phyloP scores from a whole-genome alignment of 1,140 invertebrate species.

The Diuraphis noxia region DNA sequence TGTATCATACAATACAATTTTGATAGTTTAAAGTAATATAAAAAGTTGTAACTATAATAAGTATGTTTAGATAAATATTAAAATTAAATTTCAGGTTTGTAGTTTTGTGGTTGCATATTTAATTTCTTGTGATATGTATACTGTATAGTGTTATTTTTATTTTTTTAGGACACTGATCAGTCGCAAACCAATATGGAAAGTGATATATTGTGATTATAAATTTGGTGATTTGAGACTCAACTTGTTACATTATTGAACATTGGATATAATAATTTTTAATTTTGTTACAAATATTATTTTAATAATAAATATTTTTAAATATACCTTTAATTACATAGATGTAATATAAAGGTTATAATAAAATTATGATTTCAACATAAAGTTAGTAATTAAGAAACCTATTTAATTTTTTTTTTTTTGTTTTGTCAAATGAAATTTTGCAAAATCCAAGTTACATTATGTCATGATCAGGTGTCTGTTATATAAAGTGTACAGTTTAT shows the following conservation, averaged over 20 bases:
- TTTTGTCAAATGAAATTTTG: conserved; percentile 19
- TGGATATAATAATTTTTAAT: conserved; percentile 43
- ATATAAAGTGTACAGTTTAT: conserved; percentile 50
- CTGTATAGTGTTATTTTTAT: background rate
- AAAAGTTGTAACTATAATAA: background rate
- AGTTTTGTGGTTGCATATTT: background rate
- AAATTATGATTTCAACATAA: background rate
- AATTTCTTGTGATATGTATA: background rate
- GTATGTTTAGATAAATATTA: background rate
- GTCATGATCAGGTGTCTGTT: conserved; percentile 44
- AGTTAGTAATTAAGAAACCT: conserved; percentile 16
- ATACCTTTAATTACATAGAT: background rate
- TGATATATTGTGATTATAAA: conserved; percentile 52
- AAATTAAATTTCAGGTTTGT: background rate
- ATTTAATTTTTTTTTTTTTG: background rate
- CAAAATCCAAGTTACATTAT: conserved; percentile 22
- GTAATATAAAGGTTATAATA: conserved; percentile 19
- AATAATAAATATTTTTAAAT: conserved; percentile 32
- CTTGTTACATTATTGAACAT: conserved; percentile 39
- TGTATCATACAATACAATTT: background rate
- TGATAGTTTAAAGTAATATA: too few species aligned
- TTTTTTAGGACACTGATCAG: conserved; percentile 45
- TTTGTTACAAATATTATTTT: conserved; percentile 49
- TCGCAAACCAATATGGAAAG: conserved; percentile 49
- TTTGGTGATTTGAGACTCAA: conserved; percentile 24